Conservation (phyloP, 2,888 invertebrate species). For the Cactoblastis cactorum region DNA sequence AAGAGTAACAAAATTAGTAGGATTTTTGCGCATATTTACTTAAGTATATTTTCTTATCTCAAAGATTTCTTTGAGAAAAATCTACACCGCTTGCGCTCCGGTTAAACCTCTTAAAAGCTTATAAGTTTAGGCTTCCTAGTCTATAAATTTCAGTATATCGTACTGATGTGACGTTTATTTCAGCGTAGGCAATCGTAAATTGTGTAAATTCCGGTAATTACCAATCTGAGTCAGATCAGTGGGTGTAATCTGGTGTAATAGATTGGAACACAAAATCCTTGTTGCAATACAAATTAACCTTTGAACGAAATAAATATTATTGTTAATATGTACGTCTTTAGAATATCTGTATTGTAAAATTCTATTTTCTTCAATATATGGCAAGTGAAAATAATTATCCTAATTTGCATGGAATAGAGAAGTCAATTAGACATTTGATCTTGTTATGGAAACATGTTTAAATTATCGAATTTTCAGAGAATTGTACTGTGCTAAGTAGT, state of each 20-base stretch:
- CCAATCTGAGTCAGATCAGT: neutral
- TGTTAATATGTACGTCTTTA: neutral
- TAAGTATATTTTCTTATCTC: too few relatives aligned
- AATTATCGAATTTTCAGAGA: too few relatives aligned
- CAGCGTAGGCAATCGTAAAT: conserved; percentile 6
- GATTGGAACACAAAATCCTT: conserved; percentile 10
- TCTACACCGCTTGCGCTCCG: too few relatives aligned
- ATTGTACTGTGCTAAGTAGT: too few relatives aligned
- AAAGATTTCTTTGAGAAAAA: too few relatives aligned
- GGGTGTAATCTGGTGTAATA: neutral
- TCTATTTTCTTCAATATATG: too few relatives aligned
- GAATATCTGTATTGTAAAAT: too few relatives aligned
- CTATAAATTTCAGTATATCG: neutral
- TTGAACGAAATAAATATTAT: neutral
- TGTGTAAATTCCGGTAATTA: conserved; percentile 9
- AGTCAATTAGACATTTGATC: neutral
- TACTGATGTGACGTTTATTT: conserved; percentile 4
- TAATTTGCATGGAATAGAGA: neutral
- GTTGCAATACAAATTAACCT: neutral
- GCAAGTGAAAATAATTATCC: too few relatives aligned
- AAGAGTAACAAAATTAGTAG: too few relatives aligned
- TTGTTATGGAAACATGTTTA: too few relatives aligned
- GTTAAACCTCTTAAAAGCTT: neutral
- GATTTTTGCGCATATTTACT: too few relatives aligned
- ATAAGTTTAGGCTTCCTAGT: neutral